A percentile compares a stretch with the other conserved stretches of the same genome.
Conservation (phyloP, 35 echinoderm and acorn worm genomes). For the Chiridota heheva region DNA sequence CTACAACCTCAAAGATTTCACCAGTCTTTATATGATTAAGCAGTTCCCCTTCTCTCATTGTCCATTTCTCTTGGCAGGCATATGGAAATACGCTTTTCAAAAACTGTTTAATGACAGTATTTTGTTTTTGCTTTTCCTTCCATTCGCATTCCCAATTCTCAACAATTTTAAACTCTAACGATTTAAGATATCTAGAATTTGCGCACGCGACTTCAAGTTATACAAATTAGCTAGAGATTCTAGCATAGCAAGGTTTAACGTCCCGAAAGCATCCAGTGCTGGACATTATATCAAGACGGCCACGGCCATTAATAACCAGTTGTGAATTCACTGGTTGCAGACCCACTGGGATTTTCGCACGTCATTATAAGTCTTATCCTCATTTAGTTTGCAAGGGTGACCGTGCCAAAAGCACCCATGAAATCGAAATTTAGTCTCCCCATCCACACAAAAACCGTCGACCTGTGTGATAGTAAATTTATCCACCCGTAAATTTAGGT, state of each 20-base stretch:
- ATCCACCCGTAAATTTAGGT: too few relatives aligned
- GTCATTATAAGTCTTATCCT: slow-evolving; percentile 18
- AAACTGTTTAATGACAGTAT: slow-evolving; percentile 1
- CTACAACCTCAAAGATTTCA: slow-evolving; percentile 1
- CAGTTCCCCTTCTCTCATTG: slow-evolving; percentile 1
- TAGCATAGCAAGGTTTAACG: too few relatives aligned
- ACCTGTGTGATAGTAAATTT: too few relatives aligned
- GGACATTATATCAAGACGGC: too few relatives aligned
- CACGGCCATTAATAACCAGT: too few relatives aligned
- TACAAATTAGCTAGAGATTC: slow-evolving; percentile 15
- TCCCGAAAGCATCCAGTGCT: too few relatives aligned
- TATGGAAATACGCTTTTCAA: slow-evolving; percentile 13
- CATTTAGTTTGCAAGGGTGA: background rate
- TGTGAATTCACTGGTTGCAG: too few relatives aligned
- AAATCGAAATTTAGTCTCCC: slow-evolving; percentile 5
- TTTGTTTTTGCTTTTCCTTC: background rate
- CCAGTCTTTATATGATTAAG: background rate
- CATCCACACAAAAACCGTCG: slow-evolving; percentile 16
- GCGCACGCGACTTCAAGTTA: background rate
- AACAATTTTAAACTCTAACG: background rate
- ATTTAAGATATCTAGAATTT: background rate
- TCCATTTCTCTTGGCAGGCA: background rate
- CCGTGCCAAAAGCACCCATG: slow-evolving; percentile 31
- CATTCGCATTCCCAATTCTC: slow-evolving; percentile 42
- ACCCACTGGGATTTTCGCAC: too few relatives aligned